Evolutionary conservation across 2,797 vertebrate species (phyloP), one percentile per base, ranked within the genome.

Genomic region (Apogon hyalosoma): DNA sequence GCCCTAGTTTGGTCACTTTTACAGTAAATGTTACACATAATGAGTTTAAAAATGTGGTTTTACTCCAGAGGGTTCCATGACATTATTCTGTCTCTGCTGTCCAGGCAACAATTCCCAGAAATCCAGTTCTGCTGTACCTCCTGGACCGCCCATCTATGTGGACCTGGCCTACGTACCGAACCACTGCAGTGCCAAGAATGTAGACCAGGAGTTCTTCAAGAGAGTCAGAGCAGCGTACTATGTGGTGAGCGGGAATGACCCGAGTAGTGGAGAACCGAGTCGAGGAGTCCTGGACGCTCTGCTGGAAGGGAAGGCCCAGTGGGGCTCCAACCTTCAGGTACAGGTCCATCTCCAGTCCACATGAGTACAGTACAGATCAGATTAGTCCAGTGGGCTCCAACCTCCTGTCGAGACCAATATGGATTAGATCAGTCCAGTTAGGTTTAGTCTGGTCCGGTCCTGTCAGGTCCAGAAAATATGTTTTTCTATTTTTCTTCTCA

Each of bases 151-250:
- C 0, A 90, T 99, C 56, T 99, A 99, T 0, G 96, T 99, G 64
- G 98, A 99, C 88, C 93, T 99, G 86, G 98, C 97, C 46, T 99
- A 99, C 55, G 95, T 99, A 83, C 98, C 98, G 69, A 99, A 99
- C 88, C 98, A 99, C 54, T 98, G 98, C 93, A 99, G 96, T 50
- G 97, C 95, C 54, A 99, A 99, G 94, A 99, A 98, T 40, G 96
- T 97, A 2, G 98, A 99, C 77, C 95, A 95, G n/a, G 98, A 99
- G 71, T 99, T 99, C 93, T 99, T 99, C 87, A 97, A 94, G 86
- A 92, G 96, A 21, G 94, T 99, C 42, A 94, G 98, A 45, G 96
- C 98, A 0, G 86, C 96, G 0, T 99, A 99, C 46, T 99, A 99
- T 0, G 98, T 99, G 16, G 95, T 98, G 83, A 99, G 96, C 70